These are phyloP conservation scores for Amyelois transitella DNA, from an alignment of 1,140 invertebrate genomes.

Conservation along the genomic window DNA sequence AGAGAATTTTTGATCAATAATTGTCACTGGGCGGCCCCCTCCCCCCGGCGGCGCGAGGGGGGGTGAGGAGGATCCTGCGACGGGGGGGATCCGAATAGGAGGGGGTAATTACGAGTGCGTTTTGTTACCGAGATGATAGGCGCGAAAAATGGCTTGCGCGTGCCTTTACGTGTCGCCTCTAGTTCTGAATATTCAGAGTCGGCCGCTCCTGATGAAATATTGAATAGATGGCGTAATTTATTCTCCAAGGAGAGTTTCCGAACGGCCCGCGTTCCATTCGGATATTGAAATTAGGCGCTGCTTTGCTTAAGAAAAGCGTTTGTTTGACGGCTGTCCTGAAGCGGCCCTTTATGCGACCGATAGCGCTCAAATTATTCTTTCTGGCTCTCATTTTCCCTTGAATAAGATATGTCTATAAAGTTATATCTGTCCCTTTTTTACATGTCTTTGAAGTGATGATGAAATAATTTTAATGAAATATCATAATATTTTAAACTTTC, in stretches of 20 bases:
- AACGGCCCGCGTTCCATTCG: slow-evolving; percentile 56
- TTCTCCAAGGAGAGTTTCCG: slow-evolving; percentile 61
- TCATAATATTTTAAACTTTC: too few relatives aligned
- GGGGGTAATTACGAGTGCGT: slow-evolving; percentile 72
- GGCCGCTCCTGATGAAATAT: slow-evolving; percentile 70
- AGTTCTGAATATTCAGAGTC: slow-evolving; percentile 70
- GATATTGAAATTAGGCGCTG: slow-evolving; percentile 73
- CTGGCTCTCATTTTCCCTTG: slow-evolving; percentile 8
- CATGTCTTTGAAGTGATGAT: too few relatives aligned
- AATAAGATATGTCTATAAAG: neutral
- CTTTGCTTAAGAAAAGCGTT: slow-evolving; percentile 64
- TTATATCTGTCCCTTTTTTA: neutral
- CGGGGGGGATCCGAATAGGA: slow-evolving; percentile 17
- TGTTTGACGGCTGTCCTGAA: slow-evolving; percentile 50
- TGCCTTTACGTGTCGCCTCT: slow-evolving; percentile 69
- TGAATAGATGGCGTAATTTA: slow-evolving; percentile 70
- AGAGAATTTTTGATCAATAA: slow-evolving; percentile 75
- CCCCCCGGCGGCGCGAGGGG: slow-evolving; percentile 19
- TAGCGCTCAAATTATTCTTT: slow-evolving; percentile 17
- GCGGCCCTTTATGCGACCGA: slow-evolving; percentile 28
- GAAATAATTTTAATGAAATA: too few relatives aligned
- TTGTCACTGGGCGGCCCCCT: slow-evolving; percentile 69
- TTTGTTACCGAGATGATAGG: slow-evolving; percentile 73
- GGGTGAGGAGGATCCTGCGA: slow-evolving; percentile 24
- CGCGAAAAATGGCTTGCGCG: slow-evolving; percentile 72